Percentiles rank a stretch among this genome's conserved stretches.
These are phyloP conservation scores for Microplitis demolitor DNA, from an alignment of 1,140 invertebrate species.

Conservation along the genomic window DNA sequence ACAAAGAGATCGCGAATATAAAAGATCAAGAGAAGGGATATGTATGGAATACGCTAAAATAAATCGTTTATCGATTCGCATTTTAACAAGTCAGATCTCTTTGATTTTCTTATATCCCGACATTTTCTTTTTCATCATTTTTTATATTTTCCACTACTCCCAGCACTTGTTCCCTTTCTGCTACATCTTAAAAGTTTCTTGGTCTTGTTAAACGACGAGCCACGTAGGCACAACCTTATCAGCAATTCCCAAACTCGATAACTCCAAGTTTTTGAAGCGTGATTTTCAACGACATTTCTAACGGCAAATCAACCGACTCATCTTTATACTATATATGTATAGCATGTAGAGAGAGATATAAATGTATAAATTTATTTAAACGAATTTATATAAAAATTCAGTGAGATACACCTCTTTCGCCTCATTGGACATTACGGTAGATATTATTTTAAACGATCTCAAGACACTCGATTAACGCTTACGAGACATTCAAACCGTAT, in stretches of 20 bases:
- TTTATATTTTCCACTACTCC: too few relatives aligned
- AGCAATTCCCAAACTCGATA: neutral
- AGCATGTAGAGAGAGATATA: too few relatives aligned
- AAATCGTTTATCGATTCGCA: constrained; percentile 1
- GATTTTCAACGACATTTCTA: neutral
- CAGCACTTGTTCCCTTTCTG: too few relatives aligned
- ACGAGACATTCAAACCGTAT: neutral
- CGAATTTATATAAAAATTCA: too few relatives aligned
- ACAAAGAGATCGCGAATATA: too few relatives aligned
- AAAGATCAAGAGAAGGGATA: neutral
- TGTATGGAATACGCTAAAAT: neutral
- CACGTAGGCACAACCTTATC: neutral
- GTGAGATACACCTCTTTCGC: too few relatives aligned
- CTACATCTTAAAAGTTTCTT: neutral
- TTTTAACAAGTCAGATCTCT: neutral
- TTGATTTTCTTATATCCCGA: too few relatives aligned
- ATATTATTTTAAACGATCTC: neutral
- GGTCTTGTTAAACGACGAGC: neutral
- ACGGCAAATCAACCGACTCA: neutral
- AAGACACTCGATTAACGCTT: neutral
- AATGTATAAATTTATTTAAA: neutral
- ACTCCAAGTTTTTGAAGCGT: neutral
- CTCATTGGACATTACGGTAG: neutral
- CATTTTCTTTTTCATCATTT: too few relatives aligned
- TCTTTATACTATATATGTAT: neutral